Evolutionary conservation across 2,113 vertebrate species (phyloP).

Genomic region (Equus quagga): DNA sequence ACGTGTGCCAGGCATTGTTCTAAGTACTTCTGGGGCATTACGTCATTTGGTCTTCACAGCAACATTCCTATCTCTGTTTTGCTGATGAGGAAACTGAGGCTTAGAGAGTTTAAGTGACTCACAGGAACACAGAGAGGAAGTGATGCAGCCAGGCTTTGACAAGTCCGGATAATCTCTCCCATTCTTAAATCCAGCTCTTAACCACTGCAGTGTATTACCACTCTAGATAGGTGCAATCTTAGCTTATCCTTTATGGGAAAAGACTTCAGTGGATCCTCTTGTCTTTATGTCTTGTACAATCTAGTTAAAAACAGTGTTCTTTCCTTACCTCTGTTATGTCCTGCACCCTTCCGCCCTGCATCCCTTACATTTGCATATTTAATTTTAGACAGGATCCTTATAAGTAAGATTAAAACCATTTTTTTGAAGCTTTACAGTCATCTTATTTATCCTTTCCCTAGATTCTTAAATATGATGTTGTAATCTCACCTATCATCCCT

Average conservation of each 20-base stretch:
- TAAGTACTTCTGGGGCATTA: not conserved
- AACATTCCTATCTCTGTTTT: not conserved
- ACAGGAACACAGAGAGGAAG: not conserved
- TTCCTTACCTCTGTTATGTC: not conserved
- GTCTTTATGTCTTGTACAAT: not conserved
- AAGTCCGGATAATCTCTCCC: not conserved
- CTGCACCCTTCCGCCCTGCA: not conserved
- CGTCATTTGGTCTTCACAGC: not conserved
- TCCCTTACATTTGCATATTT: not conserved
- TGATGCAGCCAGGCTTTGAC: not conserved
- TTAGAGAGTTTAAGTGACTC: not conserved
- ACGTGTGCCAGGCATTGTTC: not conserved
- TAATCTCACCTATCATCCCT: conserved; percentile 44
- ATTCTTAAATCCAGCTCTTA: not conserved
- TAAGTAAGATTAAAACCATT: not conserved
- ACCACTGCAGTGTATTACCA: not conserved
- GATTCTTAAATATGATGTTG: not conserved
- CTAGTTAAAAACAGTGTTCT: not conserved
- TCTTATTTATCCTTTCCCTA: conserved; percentile 34
- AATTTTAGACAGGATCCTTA: not conserved
- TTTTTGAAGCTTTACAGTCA: not conserved
- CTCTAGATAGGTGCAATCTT: not conserved
- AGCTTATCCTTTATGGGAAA: not conserved
- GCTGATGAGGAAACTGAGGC: not conserved
- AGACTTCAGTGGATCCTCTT: not conserved